Evolutionary conservation across 2,888 invertebrate species (phyloP).

Genomic region (Nebria brevicollis): DNA sequence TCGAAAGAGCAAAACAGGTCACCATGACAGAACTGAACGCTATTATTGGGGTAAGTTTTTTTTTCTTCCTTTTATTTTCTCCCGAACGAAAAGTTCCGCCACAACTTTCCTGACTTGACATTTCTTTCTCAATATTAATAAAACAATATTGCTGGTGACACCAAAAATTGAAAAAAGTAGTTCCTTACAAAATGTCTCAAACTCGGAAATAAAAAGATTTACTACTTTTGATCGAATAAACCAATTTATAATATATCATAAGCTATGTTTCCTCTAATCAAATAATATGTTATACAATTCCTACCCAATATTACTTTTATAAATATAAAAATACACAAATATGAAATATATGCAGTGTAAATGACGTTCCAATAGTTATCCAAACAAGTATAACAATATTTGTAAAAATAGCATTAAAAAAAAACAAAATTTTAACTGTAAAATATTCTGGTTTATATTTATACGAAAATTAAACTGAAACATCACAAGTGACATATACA

Average conservation of each 20-base stretch:
- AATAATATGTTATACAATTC: no score
- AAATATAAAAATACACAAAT: no score
- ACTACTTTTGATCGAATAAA: no score
- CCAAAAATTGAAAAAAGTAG: background rate
- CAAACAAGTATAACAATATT: background rate
- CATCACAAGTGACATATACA: constrained; percentile 29
- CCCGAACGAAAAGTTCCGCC: background rate
- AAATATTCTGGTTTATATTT: constrained; percentile 44
- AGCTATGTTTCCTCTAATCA: no score
- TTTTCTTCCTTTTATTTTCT: background rate
- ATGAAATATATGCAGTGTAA: no score
- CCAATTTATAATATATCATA: no score
- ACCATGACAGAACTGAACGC: constrained; percentile 97
- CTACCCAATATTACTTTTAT: no score
- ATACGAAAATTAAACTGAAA: constrained; percentile 43
- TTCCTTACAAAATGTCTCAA: background rate
- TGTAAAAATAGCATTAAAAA: constrained; percentile 22
- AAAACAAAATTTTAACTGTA: constrained; percentile 41
- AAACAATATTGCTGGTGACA: background rate
- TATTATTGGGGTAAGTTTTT: constrained; percentile 91
- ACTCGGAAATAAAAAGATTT: background rate
- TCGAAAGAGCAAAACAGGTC: constrained; percentile 97
- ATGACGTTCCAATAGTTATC: background rate
- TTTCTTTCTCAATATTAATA: background rate
- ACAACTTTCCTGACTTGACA: background rate